Evolutionary conservation across 1,140 invertebrate genomes (phyloP).

Genomic region (Aphaenogaster floridana): DNA sequence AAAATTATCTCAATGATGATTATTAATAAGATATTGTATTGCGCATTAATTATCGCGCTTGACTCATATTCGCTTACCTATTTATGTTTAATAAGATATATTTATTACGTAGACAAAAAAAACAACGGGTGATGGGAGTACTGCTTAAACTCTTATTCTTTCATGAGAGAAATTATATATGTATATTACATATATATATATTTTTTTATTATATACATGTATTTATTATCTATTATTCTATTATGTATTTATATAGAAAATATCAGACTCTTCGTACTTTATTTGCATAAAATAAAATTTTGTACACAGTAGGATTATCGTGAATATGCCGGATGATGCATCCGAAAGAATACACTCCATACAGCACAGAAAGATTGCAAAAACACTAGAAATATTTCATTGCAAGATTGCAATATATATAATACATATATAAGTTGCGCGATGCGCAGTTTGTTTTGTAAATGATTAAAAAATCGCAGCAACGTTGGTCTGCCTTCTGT

Average conservation of each 20-base stretch:
- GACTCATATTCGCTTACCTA: no score
- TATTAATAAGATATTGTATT: neutral
- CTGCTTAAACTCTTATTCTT: neutral
- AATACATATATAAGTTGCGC: neutral
- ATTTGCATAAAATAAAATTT: conserved; percentile 29
- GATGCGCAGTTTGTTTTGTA: neutral
- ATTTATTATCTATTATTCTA: conserved; percentile 4
- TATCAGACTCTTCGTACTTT: conserved; percentile 16
- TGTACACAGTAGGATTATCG: neutral
- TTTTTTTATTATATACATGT: neutral
- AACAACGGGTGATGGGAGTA: neutral
- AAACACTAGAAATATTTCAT: conserved; percentile 17
- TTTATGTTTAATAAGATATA: neutral
- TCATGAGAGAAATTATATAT: neutral
- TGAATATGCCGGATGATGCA: conserved; percentile 1
- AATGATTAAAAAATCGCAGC: neutral
- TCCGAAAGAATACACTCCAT: neutral
- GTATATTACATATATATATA: neutral
- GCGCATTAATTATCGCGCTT: no score
- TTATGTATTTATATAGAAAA: conserved; percentile 16
- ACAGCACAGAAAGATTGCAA: neutral
- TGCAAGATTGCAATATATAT: neutral
- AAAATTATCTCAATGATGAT: neutral
- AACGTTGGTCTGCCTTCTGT: neutral
- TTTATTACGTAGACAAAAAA: neutral